A percentile compares a stretch with the other conserved stretches of the same genome.
Conservation (phyloP, 2,888 invertebrate genomes). For the Andrena camellia region DNA sequence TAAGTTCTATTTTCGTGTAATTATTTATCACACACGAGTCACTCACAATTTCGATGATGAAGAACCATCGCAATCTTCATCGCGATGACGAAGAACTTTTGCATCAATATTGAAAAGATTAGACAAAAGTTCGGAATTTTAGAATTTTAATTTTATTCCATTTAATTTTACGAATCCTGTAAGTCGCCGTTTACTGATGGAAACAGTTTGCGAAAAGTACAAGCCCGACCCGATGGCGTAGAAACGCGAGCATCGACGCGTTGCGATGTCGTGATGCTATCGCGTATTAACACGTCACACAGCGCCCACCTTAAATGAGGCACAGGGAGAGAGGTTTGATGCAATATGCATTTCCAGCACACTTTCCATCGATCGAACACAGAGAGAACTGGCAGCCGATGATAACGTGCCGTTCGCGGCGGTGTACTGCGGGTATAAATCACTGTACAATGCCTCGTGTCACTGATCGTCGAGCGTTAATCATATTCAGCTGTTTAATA, state of each 20-base stretch:
- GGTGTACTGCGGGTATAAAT: constrained; percentile 46
- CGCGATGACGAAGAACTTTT: too few relatives aligned
- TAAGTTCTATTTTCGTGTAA: too few relatives aligned
- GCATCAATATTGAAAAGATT: too few relatives aligned
- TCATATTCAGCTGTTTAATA: constrained; percentile 47
- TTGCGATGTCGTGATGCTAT: constrained; percentile 40
- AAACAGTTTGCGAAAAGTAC: constrained; percentile 20
- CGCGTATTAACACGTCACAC: constrained; percentile 52
- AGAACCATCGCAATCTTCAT: too few relatives aligned
- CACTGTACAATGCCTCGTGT: constrained; percentile 48
- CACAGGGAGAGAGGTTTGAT: constrained; percentile 39
- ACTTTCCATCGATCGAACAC: constrained; percentile 58
- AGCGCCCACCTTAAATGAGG: constrained; percentile 53
- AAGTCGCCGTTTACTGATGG: not conserved
- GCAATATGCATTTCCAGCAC: constrained; percentile 52
- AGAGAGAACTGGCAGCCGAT: constrained; percentile 26
- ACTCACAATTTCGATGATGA: too few relatives aligned
- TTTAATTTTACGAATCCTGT: not conserved
- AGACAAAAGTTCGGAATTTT: too few relatives aligned
- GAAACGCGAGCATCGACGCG: constrained; percentile 7
- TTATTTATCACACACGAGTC: too few relatives aligned
- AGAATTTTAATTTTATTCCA: not conserved
- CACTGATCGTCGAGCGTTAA: constrained; percentile 52
- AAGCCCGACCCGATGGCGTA: not conserved
- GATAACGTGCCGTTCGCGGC: constrained; percentile 34